These are phyloP conservation scores for Mamestra brassicae DNA, from an alignment of 2,888 invertebrate species.

Conservation along the genomic window DNA sequence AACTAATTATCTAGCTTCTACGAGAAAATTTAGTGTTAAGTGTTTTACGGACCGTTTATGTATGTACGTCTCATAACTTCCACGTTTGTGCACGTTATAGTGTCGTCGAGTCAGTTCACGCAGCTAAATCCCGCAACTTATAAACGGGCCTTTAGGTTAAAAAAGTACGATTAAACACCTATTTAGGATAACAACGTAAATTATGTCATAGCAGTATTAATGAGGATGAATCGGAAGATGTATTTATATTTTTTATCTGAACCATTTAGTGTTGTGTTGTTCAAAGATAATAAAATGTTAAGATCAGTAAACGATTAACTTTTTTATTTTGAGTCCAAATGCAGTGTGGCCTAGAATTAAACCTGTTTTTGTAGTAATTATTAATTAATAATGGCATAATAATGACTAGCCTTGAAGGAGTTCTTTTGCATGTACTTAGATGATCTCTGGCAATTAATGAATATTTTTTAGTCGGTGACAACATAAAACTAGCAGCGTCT, in stretches of 20 bases:
- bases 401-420: constrained; percentile 17
- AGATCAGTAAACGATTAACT: constrained; percentile 1
- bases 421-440: neutral
- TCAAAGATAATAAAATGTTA: constrained; percentile 31
- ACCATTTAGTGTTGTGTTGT: constrained; percentile 40
- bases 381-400: constrained; percentile 30
- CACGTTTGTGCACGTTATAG: constrained; percentile 23
- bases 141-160: constrained; percentile 35
- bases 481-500: too few species aligned
- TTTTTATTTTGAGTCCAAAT: constrained; percentile 8
- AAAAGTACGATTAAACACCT: constrained; percentile 26
- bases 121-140: constrained; percentile 13
- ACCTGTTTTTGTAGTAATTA: constrained; percentile 2
- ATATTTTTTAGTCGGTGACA: neutral
- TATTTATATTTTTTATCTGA: constrained; percentile 38
- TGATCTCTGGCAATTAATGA: neutral
- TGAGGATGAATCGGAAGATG: constrained; percentile 53
- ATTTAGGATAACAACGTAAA: constrained; percentile 23
- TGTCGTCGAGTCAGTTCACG: constrained; percentile 15
- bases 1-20: constrained; percentile 44
- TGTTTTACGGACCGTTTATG: constrained; percentile 23
- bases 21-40: constrained; percentile 19
- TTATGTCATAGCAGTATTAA: constrained; percentile 66
- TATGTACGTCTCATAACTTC: constrained; percentile 11
- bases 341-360: constrained; percentile 14